A percentile compares a stretch with the other conserved stretches of the same genome.
These are phyloP conservation scores for Boulengeromyrus knoepffleri DNA, from an alignment of 2,113 vertebrate species.

Conservation along the genomic window DNA sequence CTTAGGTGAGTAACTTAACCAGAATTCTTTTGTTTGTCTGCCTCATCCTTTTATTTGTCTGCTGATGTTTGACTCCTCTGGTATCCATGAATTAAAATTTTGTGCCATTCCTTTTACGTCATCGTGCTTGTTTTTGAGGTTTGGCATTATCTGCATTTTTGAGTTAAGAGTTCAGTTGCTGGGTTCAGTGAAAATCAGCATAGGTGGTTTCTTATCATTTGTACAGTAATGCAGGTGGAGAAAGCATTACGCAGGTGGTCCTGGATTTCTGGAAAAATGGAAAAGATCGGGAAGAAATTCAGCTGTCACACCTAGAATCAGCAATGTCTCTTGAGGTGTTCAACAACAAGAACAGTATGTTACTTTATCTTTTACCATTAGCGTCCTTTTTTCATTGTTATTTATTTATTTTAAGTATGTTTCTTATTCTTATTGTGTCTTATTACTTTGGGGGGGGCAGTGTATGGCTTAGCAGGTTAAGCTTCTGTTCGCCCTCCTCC, in stretches of 20 bases:
- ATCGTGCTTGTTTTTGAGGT: background rate
- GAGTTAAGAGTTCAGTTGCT: background rate
- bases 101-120: background rate
- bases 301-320: constrained; percentile 73
- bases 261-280: constrained; percentile 79
- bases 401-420: background rate
- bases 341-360: constrained; percentile 88
- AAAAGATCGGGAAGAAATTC: constrained; percentile 69
- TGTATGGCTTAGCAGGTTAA: background rate
- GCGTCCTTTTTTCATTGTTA: background rate
- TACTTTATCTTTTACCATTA: background rate
- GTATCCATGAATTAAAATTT: background rate
- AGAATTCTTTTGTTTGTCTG: background rate
- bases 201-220: constrained; percentile 6
- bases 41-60: background rate
- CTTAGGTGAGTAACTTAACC: constrained; percentile 70
- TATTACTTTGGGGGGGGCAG: background rate
- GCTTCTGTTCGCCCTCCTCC: background rate
- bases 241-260: constrained; percentile 68
- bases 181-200: background rate
- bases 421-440: background rate
- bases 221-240: constrained; percentile 79
- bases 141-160: background rate
- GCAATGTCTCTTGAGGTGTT: constrained; percentile 71
- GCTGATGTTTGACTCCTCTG: background rate